Evolutionary conservation across 2,888 invertebrate species (phyloP).

Genomic region (Drosophila infuscata): DNA sequence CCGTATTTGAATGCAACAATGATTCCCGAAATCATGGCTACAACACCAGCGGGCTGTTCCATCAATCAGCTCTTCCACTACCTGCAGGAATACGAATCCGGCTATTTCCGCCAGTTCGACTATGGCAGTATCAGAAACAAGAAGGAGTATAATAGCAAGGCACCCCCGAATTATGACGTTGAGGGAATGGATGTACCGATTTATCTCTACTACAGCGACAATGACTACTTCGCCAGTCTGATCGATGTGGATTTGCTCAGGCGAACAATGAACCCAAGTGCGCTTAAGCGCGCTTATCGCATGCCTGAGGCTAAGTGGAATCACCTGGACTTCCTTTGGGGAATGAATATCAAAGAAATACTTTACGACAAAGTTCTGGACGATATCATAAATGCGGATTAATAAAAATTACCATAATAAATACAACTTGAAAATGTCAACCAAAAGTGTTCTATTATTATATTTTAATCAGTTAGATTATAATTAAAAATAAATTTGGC

Average conservation of each 20-base stretch:
- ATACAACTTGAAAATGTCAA: neutral
- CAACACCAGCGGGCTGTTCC: slow-evolving; percentile 78
- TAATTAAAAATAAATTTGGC: slow-evolving; percentile 4
- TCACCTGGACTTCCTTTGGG: slow-evolving; percentile 78
- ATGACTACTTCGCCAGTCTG: slow-evolving; percentile 76
- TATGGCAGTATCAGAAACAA: slow-evolving; percentile 68
- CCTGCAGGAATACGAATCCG: slow-evolving; percentile 76
- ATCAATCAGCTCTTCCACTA: slow-evolving; percentile 77
- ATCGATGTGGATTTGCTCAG: slow-evolving; percentile 77
- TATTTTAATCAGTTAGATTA: slow-evolving; percentile 8
- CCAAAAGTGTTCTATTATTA: slow-evolving; percentile 7
- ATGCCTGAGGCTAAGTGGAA: slow-evolving; percentile 75
- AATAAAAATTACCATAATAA: slow-evolving; percentile 32
- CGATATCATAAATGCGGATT: slow-evolving; percentile 64
- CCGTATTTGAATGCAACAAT: slow-evolving; percentile 70
- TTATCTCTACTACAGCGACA: slow-evolving; percentile 79
- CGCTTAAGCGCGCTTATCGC: slow-evolving; percentile 66
- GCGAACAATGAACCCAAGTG: slow-evolving; percentile 37
- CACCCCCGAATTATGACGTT: slow-evolving; percentile 65
- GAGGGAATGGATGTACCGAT: slow-evolving; percentile 65
- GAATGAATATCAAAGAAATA: slow-evolving; percentile 66
- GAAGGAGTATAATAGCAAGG: slow-evolving; percentile 57
- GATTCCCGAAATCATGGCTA: slow-evolving; percentile 76
- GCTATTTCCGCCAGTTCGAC: slow-evolving; percentile 71
- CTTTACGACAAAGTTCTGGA: slow-evolving; percentile 68